Evolutionary conservation across 2,113 vertebrate genomes (phyloP), one percentile per base, ranked within the genome.

Genomic region (Panurus biarmicus): DNA sequence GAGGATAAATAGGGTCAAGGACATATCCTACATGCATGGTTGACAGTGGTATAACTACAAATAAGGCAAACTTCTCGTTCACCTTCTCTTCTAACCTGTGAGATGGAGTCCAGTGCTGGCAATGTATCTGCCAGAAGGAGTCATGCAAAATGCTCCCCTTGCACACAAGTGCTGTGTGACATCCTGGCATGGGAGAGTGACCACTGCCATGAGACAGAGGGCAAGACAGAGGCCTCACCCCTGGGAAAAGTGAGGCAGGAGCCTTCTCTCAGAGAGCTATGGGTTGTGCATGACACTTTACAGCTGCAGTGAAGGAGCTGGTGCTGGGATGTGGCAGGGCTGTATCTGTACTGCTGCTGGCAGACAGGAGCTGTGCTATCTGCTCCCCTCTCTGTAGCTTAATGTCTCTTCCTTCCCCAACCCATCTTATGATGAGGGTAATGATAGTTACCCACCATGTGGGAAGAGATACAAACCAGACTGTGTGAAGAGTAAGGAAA

Each of bases 261-360:
- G 23, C n/a, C 66, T 2, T 1, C 36, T 58, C 3, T 73, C 74
- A 73, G 17, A 70, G 33, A 11, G 10, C 14, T 40, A 0, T 10
- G 15, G 22, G 44, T 19, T 0, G 1, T 76, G n/a, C 12, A 22
- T 38, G 28, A 29, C 35, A 36, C 57, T 64, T 47, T 14, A 20
- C 38, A 58, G 40, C 38, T 78, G 25, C 12, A 57, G 0, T 45
- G 54, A 70, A 12, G 8, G 17, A 54, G 9, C 22, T 69, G 31
- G 12, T 19, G 23, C 16, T 85, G 45, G 47, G 15, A 58, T 6
- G 19, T 33, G 22, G 25, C 42, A 66, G 38, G 60, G 20, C 9
- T 58, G 17, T 69, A 4, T 44, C 58, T 85, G 38, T 36, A 15
- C 24, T 0, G 0, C 26, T 73, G 53, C n/a, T 50, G 35, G 33